Conservation (phyloP, 1,140 invertebrate genomes). For the Belonocnema kinseyi region DNA sequence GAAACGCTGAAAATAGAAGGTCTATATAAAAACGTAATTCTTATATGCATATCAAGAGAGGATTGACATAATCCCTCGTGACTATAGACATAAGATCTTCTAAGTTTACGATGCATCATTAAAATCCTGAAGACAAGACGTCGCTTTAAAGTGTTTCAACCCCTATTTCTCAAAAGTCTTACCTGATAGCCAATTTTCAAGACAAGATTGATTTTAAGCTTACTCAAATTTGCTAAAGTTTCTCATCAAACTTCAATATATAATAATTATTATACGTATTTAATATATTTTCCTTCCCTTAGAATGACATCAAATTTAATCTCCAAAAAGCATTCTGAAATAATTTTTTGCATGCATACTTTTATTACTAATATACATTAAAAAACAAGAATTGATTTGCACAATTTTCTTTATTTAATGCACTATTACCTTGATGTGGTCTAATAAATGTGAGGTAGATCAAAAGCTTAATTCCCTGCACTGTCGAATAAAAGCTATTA, state of each 20-base stretch:
- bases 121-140: slow-evolving; percentile 40
- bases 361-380: neutral
- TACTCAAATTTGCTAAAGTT: too few relatives aligned
- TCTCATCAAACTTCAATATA: too few relatives aligned
- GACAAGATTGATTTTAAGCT: too few relatives aligned
- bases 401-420: slow-evolving; percentile 15
- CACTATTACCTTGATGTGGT: slow-evolving; percentile 4
- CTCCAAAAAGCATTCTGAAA: too few relatives aligned
- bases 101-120: slow-evolving; percentile 48
- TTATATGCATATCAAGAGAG: neutral
- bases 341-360: neutral
- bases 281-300: too few relatives aligned
- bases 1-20: too few relatives aligned
- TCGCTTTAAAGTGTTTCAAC: neutral
- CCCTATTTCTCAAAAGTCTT: neutral
- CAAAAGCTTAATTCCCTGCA: slow-evolving; percentile 21
- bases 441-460: slow-evolving; percentile 11
- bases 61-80: slow-evolving; percentile 16
- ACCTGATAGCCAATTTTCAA: too few relatives aligned
- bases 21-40: neutral
- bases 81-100: slow-evolving; percentile 21
- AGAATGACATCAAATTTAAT: too few relatives aligned
- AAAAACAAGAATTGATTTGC: neutral
- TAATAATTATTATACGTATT: too few relatives aligned
- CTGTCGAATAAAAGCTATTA: neutral